These are phyloP conservation scores for Chionomys nivalis DNA, from an alignment of 2,113 vertebrate genomes.

Conservation along the genomic window DNA sequence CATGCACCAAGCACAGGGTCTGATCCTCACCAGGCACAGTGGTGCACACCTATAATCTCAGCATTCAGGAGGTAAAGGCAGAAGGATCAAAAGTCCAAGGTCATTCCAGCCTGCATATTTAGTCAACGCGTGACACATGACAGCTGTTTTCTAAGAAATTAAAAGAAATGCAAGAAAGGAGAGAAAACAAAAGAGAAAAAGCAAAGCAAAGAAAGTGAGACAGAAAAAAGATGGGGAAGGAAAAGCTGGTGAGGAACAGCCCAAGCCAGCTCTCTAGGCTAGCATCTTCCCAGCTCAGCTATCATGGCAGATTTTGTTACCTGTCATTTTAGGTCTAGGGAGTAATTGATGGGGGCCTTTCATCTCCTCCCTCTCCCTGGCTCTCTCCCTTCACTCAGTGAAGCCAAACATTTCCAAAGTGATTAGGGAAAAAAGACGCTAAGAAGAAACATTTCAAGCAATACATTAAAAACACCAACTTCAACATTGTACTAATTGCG, in stretches of 20 bases:
- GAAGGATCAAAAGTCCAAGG: not conserved
- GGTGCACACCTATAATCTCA: not conserved
- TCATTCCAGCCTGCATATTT: not conserved
- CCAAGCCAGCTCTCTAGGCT: accelerated
- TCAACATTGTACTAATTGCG: not conserved
- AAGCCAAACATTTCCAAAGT: not conserved
- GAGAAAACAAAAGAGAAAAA: no score
- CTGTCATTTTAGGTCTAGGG: not conserved
- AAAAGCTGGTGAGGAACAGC: not conserved
- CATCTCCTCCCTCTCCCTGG: not conserved
- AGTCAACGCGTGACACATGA: not conserved
- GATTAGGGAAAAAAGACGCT: not conserved
- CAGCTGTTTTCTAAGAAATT: not conserved
- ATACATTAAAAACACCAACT: not conserved
- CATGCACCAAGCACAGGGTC: not conserved
- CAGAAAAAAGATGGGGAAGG: not conserved
- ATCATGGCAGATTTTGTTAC: accelerated
- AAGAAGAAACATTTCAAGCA: not conserved
- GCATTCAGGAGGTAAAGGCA: not conserved
- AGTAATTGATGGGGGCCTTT: not conserved
- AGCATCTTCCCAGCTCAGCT: accelerated
- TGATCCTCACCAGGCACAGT: no score
- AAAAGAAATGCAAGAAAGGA: not conserved
- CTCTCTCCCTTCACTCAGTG: not conserved
- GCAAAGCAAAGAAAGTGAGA: not conserved